A percentile compares a stretch with the other conserved stretches of the same genome.
phyloP scores from a whole-genome alignment of 30 jellyfish, hydroid and myxozoan genomes.

The Aurelia sp. region DNA sequence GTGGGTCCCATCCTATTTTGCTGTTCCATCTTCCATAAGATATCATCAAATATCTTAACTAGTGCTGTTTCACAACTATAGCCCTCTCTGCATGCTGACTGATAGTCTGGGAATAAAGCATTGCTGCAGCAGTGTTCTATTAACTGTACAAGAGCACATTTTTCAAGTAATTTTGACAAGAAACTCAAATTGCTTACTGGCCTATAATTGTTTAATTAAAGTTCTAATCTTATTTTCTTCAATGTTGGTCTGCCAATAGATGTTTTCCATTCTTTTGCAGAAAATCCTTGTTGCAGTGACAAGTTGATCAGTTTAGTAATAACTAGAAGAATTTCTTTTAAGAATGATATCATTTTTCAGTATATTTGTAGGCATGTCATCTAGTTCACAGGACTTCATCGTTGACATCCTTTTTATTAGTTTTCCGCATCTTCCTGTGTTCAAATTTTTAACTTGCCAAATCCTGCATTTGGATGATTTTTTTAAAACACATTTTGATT shows the following conservation, averaged over 20 bases:
- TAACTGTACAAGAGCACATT: too few relatives aligned
- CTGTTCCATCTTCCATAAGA: neutral
- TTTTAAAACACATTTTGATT: constrained; percentile 21
- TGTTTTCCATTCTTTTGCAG: too few relatives aligned
- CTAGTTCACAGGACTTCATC: constrained; percentile 43
- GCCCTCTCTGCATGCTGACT: constrained; percentile 71
- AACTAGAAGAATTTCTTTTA: constrained; percentile 5
- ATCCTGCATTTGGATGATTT: constrained; percentile 24
- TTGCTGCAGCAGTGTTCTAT: too few relatives aligned
- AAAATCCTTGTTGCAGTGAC: constrained; percentile 2
- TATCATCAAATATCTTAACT: constrained; percentile 32
- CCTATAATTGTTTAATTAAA: too few relatives aligned
- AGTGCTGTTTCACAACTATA: constrained; percentile 68
- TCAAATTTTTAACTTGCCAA: constrained; percentile 34
- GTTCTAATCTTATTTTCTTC: too few relatives aligned
- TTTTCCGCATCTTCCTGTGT: constrained; percentile 47
- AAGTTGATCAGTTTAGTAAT: constrained; percentile 31
- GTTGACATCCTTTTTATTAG: constrained; percentile 48
- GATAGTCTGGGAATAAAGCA: neutral
- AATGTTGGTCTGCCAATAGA: too few relatives aligned
- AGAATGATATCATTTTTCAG: constrained; percentile 35
- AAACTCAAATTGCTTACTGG: too few relatives aligned
- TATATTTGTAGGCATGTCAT: constrained; percentile 51
- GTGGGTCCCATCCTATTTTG: neutral
- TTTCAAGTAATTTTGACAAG: too few relatives aligned